Evolutionary conservation across 2,797 vertebrate genomes (phyloP).

Genomic region (Lepilemur septentrionalis): DNA sequence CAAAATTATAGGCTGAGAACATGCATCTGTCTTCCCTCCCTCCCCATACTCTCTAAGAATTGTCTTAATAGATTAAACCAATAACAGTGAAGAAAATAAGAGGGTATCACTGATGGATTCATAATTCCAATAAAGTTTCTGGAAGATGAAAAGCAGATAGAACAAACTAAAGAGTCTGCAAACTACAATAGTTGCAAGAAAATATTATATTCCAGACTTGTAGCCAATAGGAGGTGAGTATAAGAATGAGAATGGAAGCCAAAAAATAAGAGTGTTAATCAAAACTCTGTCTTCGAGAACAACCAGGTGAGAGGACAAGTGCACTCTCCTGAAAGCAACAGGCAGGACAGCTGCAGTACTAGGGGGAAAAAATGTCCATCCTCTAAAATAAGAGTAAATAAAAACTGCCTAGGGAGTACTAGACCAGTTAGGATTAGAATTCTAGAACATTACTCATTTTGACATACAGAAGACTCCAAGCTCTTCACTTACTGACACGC

Average conservation of each 20-base stretch:
- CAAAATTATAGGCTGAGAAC: background rate
- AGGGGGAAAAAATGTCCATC: background rate
- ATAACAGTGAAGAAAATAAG: slow-evolving; percentile 1
- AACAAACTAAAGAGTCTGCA: background rate
- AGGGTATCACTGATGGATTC: background rate
- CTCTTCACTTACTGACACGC: background rate
- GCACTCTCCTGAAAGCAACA: background rate
- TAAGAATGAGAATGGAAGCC: background rate
- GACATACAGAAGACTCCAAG: background rate
- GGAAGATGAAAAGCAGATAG: background rate
- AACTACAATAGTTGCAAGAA: background rate
- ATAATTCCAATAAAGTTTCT: slow-evolving; percentile 17
- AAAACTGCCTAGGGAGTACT: background rate
- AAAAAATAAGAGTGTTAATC: background rate
- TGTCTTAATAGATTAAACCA: background rate
- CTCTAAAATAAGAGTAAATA: background rate
- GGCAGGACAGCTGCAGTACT: background rate
- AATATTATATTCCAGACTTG: background rate
- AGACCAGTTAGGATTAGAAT: background rate
- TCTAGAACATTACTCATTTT: background rate
- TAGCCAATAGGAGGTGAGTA: background rate
- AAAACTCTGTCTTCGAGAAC: background rate
- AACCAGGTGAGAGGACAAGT: background rate
- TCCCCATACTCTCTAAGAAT: background rate
- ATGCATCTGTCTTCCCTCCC: background rate